Conservation (phyloP, 2,113 vertebrate genomes). For the Upupa epops region DNA sequence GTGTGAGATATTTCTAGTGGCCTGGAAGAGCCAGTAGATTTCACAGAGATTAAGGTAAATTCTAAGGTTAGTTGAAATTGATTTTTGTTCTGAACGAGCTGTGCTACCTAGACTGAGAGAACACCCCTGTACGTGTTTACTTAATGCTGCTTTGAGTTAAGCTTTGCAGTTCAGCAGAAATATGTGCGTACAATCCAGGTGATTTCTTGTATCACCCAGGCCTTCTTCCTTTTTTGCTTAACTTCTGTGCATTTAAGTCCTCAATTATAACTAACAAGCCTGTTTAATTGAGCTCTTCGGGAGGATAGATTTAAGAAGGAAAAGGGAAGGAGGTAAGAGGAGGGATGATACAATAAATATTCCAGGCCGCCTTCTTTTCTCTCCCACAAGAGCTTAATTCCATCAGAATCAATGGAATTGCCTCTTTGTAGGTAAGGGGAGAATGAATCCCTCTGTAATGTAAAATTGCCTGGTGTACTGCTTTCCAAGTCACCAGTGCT, state of each 20-base stretch:
- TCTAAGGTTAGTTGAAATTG: conserved; percentile 54
- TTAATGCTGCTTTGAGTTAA: not conserved
- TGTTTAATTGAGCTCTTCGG: conserved; percentile 49
- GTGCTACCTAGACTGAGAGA: not conserved
- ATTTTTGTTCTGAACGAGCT: conserved; percentile 44
- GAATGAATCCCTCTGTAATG: not conserved
- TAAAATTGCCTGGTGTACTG: not conserved
- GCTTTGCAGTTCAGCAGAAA: conserved; percentile 17
- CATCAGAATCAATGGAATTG: not conserved
- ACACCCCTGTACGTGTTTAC: not conserved
- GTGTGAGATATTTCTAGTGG: conserved; percentile 53
- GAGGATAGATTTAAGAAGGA: conserved; percentile 47
- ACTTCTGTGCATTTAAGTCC: conserved; percentile 26
- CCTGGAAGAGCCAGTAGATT: conserved; percentile 68
- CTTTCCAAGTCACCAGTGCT: not conserved
- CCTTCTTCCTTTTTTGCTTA: conserved; percentile 41
- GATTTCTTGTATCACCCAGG: conserved; percentile 36
- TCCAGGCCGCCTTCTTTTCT: not conserved
- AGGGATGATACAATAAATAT: conserved; percentile 13
- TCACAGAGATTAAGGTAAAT: conserved; percentile 62
- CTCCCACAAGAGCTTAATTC: not conserved
- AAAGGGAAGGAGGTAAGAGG: conserved; percentile 51
- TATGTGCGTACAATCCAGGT: not conserved
- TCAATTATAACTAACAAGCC: conserved; percentile 43
- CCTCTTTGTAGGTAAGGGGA: conserved; percentile 15